Evolutionary conservation across 1,140 invertebrate genomes (phyloP), one percentile per base, ranked within the genome.

Genomic region (Steinernema khuongi): DNA sequence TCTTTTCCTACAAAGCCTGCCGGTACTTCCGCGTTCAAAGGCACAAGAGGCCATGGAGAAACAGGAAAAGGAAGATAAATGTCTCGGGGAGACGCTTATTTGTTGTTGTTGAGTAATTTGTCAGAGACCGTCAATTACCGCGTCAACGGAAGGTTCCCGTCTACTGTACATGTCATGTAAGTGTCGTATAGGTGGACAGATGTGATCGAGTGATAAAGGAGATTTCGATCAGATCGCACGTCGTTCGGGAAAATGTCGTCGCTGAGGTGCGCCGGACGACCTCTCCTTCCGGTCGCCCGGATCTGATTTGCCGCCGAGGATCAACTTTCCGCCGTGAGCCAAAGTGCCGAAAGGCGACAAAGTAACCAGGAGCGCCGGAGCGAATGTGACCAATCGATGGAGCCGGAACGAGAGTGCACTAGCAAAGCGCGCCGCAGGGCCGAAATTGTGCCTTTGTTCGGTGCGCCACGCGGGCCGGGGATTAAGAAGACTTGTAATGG

Each of bases 151-250:
- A 60, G 26, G 50, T 60, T 60, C 50, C 26, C 2, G 7, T 60
- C 50, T 60, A 60, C 50, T 22, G 50, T 60, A 60, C 22, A 60
- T 60, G 50, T 60, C 50, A 60, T 60, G 50, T 60, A 60, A 60
- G 11, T 60, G 50, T 60, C 50, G 50, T 60, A 60, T 60, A 60
- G 7, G 50, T 11, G 50, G 50, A 60, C 26, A n/a, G 50, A 60
- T 60, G 50, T 60, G 50, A 60, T 60, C 50, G 11, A 4, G 7
- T 60, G 50, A 60, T 60, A 60, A 26, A 11, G 50, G 22, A 60
- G 50, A 60, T 60, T 60, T 60, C 50, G 19, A 60, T 60, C 50
- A 17, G 7, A 60, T 60, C 22, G 50, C 50, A 22, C 50, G 11
- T 26, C 50, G 50, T 22, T 11, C 50, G 50, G 7, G 36, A 22